These are phyloP conservation scores for Phrynocephalus guinanensis DNA, from an alignment of 2,797 vertebrate genomes.

Conservation along the genomic window DNA sequence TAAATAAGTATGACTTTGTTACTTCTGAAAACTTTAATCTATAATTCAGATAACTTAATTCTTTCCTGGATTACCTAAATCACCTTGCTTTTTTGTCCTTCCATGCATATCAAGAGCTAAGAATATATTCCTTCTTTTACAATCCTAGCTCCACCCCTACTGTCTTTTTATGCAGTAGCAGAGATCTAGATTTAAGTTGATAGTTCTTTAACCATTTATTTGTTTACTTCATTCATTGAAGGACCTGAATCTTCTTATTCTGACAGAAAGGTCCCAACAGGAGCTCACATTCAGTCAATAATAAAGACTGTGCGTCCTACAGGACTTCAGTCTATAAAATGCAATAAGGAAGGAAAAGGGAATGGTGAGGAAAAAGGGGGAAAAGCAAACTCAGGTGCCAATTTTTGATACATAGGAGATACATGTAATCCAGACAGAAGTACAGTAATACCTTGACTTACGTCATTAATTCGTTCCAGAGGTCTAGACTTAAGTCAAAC, in stretches of 20 bases:
- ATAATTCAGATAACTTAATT: background rate
- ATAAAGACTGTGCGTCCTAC: background rate
- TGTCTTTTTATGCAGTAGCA: background rate
- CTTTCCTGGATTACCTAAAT: background rate
- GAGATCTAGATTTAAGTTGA: background rate
- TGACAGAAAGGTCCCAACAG: background rate
- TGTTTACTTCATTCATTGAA: background rate
- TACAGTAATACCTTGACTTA: too few relatives aligned
- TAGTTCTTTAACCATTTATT: background rate
- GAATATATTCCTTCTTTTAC: background rate
- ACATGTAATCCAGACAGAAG: background rate
- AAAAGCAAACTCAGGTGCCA: background rate
- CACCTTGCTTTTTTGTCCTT: background rate
- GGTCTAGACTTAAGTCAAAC: too few relatives aligned
- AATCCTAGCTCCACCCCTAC: background rate
- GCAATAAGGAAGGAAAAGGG: background rate
- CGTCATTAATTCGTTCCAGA: too few relatives aligned
- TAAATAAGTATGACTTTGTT: background rate
- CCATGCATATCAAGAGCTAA: background rate
- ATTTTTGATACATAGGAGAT: background rate
- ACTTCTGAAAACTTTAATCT: background rate
- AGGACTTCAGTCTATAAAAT: background rate
- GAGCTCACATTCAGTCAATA: background rate
- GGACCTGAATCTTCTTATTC: background rate
- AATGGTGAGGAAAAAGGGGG: background rate